These are phyloP conservation scores for Mythimna impura DNA, from an alignment of 2,888 invertebrate species.

Conservation along the genomic window DNA sequence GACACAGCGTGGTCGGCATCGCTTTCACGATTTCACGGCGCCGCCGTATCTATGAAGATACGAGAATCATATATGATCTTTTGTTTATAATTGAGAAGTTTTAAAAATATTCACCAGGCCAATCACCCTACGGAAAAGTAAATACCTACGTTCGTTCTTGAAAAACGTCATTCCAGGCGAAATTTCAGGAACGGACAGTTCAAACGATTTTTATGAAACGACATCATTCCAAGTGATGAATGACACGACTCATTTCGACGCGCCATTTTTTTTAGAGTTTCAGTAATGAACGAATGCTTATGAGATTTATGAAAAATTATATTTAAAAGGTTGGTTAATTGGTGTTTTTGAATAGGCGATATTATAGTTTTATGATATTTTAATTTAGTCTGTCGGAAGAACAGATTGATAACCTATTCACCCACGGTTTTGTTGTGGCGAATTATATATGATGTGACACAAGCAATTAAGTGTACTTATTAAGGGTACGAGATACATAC, in stretches of 20 bases:
- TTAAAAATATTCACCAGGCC: conserved; percentile 21
- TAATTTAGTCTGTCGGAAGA: conserved; percentile 42
- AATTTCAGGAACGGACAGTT: conserved; percentile 25
- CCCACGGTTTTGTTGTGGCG: conserved; percentile 42
- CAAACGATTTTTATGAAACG: conserved; percentile 14
- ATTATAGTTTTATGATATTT: conserved; percentile 41
- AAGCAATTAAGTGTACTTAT: conserved; percentile 13
- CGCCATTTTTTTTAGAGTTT: conserved; percentile 13
- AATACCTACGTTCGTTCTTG: conserved; percentile 20
- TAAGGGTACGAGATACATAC: conserved; percentile 13
- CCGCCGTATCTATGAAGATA: conserved; percentile 21
- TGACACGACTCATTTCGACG: conserved; percentile 22
- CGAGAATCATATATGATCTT: conserved; percentile 30
- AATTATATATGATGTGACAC: conserved; percentile 36
- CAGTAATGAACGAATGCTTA: conserved; percentile 12
- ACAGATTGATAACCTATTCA: conserved; percentile 51
- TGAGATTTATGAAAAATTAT: conserved; percentile 7
- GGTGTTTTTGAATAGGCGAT: conserved; percentile 13
- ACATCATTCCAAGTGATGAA: conserved; percentile 32
- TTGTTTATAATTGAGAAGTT: conserved; percentile 8
- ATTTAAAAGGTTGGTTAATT: conserved; percentile 13
- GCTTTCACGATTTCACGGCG: conserved; percentile 66
- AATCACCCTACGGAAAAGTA: conserved; percentile 27
- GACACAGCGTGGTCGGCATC: conserved; percentile 42
- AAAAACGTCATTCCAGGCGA: conserved; percentile 24